A percentile compares a stretch with the other conserved stretches of the same genome.
Evolutionary conservation across 2,888 invertebrate genomes (phyloP).

Genomic region (Eledone cirrhosa): DNA sequence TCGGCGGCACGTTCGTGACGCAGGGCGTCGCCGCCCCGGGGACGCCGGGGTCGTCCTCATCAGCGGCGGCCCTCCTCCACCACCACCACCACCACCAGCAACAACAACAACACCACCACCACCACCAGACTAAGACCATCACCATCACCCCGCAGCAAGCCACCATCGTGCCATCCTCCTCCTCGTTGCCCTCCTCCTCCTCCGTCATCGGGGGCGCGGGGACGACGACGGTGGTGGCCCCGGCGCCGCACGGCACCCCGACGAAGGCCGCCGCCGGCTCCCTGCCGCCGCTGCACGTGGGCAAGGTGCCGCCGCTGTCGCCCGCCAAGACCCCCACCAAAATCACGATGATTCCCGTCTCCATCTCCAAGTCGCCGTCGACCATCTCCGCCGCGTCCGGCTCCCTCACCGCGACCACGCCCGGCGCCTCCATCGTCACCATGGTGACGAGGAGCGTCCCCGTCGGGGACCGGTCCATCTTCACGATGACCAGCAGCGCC

Average conservation of each 20-base stretch:
- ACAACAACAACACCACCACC: conserved; percentile 19
- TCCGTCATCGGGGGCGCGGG: no score
- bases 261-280: conserved; percentile 38
- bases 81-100: not conserved
- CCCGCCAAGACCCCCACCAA: conserved; percentile 70
- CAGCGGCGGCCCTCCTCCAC: not conserved
- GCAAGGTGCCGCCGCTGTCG: conserved; percentile 59
- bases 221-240: conserved; percentile 69
- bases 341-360: conserved; percentile 69
- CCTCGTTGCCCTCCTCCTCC: conserved; percentile 70
- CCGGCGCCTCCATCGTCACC: conserved; percentile 60
- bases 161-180: conserved; percentile 26
- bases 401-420: conserved; percentile 73
- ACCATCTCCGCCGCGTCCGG: conserved; percentile 64
- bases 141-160: not conserved
- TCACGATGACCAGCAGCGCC: conserved; percentile 35
- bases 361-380: conserved; percentile 76
- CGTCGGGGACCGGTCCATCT: conserved; percentile 36
- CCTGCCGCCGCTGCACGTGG: conserved; percentile 48
- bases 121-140: conserved; percentile 26
- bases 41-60: not conserved
- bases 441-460: conserved; percentile 70
- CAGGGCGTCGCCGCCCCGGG: conserved; percentile 29
- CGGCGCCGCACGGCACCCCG: conserved; percentile 53
- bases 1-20: conserved; percentile 37